Conservation (phyloP, 1,140 invertebrate genomes). For the Drosophila kurseongensis region DNA sequence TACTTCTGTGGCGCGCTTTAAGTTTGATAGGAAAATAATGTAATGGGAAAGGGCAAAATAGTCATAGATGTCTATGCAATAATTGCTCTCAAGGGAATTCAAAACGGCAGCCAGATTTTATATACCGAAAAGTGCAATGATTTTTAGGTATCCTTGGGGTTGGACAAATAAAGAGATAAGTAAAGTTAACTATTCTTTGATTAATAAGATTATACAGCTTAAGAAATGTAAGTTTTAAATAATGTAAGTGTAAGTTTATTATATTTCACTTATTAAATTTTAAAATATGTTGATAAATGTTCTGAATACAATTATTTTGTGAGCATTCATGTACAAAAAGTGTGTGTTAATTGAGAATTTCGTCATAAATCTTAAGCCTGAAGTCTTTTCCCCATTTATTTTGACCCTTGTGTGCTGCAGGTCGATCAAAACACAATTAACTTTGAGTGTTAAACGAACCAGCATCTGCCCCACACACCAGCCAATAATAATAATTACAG, state of each 20-base stretch:
- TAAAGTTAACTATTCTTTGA: too few species aligned
- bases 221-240: too few species aligned
- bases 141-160: neutral
- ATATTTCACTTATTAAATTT: too few species aligned
- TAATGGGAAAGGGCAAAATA: neutral
- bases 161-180: too few species aligned
- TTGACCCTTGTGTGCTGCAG: constrained; percentile 8
- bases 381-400: neutral
- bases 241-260: too few species aligned
- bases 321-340: neutral
- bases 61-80: constrained; percentile 5
- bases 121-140: neutral
- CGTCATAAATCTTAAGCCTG: constrained; percentile 15
- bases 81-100: constrained; percentile 17
- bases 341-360: constrained; percentile 2
- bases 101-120: neutral
- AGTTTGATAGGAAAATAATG: constrained; percentile 18
- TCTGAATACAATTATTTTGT: too few species aligned
- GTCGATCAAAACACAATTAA: constrained; percentile 65
- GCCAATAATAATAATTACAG: constrained; percentile 68
- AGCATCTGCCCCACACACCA: constrained; percentile 25
- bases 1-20: constrained; percentile 37
- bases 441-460: constrained; percentile 35
- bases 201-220: too few species aligned
- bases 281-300: too few species aligned